Conservation (phyloP, 2,113 vertebrate genomes). For the Bambusicola thoracicus region DNA sequence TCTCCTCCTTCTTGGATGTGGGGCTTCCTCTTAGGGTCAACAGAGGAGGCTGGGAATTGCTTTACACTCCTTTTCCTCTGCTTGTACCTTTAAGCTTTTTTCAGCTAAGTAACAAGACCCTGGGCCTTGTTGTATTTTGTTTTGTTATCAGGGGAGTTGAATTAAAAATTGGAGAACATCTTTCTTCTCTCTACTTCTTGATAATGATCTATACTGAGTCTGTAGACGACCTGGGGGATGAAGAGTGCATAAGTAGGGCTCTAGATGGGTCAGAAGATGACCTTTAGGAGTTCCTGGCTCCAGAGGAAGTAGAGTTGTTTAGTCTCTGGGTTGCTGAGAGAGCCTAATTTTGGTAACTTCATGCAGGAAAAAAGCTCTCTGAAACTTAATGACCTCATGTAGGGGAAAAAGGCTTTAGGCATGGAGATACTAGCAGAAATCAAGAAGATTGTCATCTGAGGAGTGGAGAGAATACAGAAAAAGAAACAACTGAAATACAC, state of each 20-base stretch:
- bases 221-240: not conserved
- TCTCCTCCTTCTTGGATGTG: not conserved
- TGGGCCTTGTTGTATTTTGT: not conserved
- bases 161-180: not conserved
- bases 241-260: not conserved
- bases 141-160: not conserved
- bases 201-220: not conserved
- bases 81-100: not conserved
- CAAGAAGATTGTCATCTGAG: slow-evolving; percentile 44
- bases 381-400: slow-evolving; percentile 59
- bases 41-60: not conserved
- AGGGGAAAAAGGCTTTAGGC: slow-evolving; percentile 55
- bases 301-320: slow-evolving; percentile 27
- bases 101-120: not conserved
- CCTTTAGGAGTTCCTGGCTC: slow-evolving; percentile 33
- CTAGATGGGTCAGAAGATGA: slow-evolving; percentile 8
- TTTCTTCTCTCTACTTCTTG: not conserved
- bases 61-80: not conserved
- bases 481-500: not conserved
- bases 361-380: slow-evolving; percentile 1
- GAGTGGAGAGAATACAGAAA: not conserved
- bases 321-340: slow-evolving; percentile 11
- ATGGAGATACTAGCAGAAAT: slow-evolving; percentile 45
- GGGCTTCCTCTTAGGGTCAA: not conserved
- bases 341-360: slow-evolving; percentile 48